Conservation (phyloP, 2,797 vertebrate species). For the Zenarchopterus dispar region DNA sequence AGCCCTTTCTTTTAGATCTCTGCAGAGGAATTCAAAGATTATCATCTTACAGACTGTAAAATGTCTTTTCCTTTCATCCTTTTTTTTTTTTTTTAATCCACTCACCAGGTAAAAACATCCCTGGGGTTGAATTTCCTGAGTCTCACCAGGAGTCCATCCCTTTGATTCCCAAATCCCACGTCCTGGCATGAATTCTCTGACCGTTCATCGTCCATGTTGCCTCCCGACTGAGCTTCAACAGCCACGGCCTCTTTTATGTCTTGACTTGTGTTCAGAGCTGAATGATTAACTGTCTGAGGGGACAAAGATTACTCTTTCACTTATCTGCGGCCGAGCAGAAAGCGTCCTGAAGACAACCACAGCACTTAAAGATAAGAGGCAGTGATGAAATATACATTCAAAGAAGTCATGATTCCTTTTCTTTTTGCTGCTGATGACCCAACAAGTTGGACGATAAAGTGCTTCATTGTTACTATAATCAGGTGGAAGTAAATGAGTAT, state of each 20-base stretch:
- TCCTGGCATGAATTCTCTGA: conserved; percentile 10
- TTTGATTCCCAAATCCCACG: background rate
- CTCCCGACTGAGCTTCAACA: background rate
- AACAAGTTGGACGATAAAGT: background rate
- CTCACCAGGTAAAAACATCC: conserved; percentile 79
- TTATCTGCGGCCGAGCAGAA: conserved; percentile 22
- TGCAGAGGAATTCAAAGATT: background rate
- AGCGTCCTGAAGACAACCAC: background rate
- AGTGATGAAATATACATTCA: conserved; percentile 27
- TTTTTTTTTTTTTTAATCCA: too few relatives aligned
- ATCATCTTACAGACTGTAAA: background rate
- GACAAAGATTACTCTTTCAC: conserved; percentile 61
- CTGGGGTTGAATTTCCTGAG: conserved; percentile 51
- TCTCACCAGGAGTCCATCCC: conserved; percentile 21
- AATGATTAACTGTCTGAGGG: conserved; percentile 81
- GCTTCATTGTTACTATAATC: conserved; percentile 1
- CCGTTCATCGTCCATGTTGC: conserved; percentile 30
- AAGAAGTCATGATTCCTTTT: conserved; percentile 11
- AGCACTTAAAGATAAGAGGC: conserved; percentile 30
- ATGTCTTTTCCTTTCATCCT: background rate
- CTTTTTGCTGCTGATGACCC: conserved; percentile 30
- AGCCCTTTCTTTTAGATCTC: too few relatives aligned
- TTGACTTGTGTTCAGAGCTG: conserved; percentile 28
- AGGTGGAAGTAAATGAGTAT: background rate
- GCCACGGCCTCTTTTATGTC: conserved; percentile 26